Evolutionary conservation across 2,888 invertebrate species (phyloP), one percentile per base, ranked within the genome.

Genomic region (Deilephila elpenor): DNA sequence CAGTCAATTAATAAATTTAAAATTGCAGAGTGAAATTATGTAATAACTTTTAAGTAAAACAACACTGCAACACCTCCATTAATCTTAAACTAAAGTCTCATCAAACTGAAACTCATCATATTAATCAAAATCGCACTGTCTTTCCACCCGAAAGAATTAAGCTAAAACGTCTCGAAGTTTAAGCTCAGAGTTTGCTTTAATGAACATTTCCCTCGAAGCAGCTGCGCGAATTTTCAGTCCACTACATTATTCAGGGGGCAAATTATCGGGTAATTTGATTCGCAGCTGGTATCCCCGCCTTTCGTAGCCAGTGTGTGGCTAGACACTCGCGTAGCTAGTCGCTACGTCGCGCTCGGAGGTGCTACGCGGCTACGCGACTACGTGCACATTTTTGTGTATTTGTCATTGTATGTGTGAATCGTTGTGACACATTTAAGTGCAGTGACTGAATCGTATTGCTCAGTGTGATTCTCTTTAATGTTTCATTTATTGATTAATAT

Each of bases 331-430:
- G 84, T 82, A 78, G 84, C 76, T 84, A 83, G 86, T 78, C 88
- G 88, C 67, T 67, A 67, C 86, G 86, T 84, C 77, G 80, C 76
- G 79, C 83, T 86, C 90, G 86, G 76, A 86, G 87, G 86, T 86
- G 84, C 83, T 84, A 82, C 86, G 82, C 75, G 73, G 76, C 76
- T 81, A 82, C 86, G 83, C 71, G 77, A 74, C 80, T 82, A 82
- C 83, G 82, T 76, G 51, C 29, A 71, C 62, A 44, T n/a, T 71
- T 61, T 56, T 56, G 71, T 71, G 74, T n/a, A 51, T 53, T 73
- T 56, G 32, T 56, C 37, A 32, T 56, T 67, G 60, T 53, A 37
- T 59, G 25, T 32, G 34, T 44, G 67, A 51, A 67, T 51, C 17
- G 17, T 25, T 19, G 67, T 67, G 67, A 20, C 14, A 51, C 14